Percentiles rank a stretch among this genome's conserved stretches.
Conservation (phyloP, 2,888 invertebrate genomes). For the Gonocerus acuteangulatus region DNA sequence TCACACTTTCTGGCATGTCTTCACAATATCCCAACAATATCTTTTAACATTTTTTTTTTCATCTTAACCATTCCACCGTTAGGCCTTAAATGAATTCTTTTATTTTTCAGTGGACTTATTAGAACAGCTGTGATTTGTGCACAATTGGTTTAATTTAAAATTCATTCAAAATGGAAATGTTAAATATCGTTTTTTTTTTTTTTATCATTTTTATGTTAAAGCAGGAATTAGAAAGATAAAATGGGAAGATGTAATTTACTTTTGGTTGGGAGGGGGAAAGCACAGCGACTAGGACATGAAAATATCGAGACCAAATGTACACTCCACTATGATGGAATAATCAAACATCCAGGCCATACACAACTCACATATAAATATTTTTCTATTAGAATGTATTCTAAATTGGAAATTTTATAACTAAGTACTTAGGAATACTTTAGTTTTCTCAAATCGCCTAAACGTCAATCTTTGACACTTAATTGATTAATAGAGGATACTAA, state of each 20-base stretch:
- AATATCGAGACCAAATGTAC: not conserved
- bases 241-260: no score
- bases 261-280: not conserved
- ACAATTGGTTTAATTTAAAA: slow-evolving; percentile 6
- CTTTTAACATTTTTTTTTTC: slow-evolving; percentile 7
- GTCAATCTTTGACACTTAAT: slow-evolving; percentile 25
- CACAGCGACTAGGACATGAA: slow-evolving; percentile 3
- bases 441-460: slow-evolving; percentile 21
- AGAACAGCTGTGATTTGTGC: slow-evolving; percentile 18
- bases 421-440: slow-evolving; percentile 23
- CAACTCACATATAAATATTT: slow-evolving; percentile 24
- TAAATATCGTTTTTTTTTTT: not conserved
- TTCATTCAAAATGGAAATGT: not conserved
- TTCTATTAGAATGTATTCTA: slow-evolving; percentile 24
- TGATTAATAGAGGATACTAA: slow-evolving; percentile 24
- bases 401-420: slow-evolving; percentile 21
- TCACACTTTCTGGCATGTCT: slow-evolving; percentile 16
- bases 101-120: slow-evolving; percentile 5
- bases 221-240: no score
- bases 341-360: slow-evolving; percentile 24
- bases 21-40: slow-evolving; percentile 16
- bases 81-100: slow-evolving; percentile 22
- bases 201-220: not conserved
- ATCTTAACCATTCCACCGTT: slow-evolving; percentile 24
- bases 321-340: slow-evolving; percentile 15